Evolutionary conservation across 2,113 vertebrate species (phyloP), one percentile per base, ranked within the genome.

Genomic region (Myanophis thanlyinensis): DNA sequence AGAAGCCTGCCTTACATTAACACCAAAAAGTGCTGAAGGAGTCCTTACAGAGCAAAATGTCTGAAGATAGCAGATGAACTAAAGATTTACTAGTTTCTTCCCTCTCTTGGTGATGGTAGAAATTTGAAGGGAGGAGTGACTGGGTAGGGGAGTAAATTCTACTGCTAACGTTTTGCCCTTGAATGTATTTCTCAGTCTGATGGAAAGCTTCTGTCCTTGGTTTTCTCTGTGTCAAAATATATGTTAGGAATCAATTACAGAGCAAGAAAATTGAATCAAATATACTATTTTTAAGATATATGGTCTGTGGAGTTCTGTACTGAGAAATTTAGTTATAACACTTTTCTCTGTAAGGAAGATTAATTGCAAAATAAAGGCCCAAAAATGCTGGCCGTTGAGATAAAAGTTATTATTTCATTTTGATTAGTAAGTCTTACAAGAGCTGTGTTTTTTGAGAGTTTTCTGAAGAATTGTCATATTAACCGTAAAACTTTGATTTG

Each of bases 61-160:
- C 93, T 96, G 96, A 97, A 93, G 96, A 95, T 94, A 96, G 94
- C 96, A 97, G 96, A 97, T 98, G 97, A 97, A 97, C 95, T 94
- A 89, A 93, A 97, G 95, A 97, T 97, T 96, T 97, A 97, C 96
- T 97, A 5, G 95, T 97, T 97, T 97, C 85, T 96, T 4, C 85
- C 46, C 48, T 80, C 27, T 9, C 13, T 89, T 23, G 91, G 0
- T 95, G 91, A 89, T 49, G 44, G 84, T 95, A 90, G 90, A 62
- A 96, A 89, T 96, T 94, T 96, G 92, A 94, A 96, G 62, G 92
- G 95, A 90, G 91, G 96, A 94, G 96, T 96, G 94, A 93, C 92
- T 96, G 91, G 91, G 85, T 85, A 73, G 87, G 93, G 89, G 94
- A 95, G 47, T 80, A 89, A 89, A 91, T 93, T 95, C 90, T 94